Evolutionary conservation across 2,113 vertebrate genomes (phyloP), one percentile per base, ranked within the genome.

Genomic region (Festucalex cinctus): DNA sequence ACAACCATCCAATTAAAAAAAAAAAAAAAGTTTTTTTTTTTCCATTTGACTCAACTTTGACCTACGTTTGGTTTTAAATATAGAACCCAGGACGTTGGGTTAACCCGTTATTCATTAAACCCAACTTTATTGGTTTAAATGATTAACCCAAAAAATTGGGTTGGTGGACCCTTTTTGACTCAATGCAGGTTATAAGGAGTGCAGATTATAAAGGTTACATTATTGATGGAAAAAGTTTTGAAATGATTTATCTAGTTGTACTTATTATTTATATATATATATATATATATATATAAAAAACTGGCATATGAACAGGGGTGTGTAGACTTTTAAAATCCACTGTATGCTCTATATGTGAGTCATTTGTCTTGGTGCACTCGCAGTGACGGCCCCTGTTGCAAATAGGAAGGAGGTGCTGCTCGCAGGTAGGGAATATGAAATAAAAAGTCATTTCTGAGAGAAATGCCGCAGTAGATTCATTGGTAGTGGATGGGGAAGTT

Each of bases 391-490:
- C 79, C 74, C 74, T 49, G 70, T 37, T 69, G 66, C 71, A 71
- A 81, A 78, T 60, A 74, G 69, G 68, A 57, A 59, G 75, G 75
- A 79, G 63, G 76, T 71, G 77, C 75, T 66, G 69, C 76, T 81
- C 71, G 75, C 71, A 77, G 65, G 75, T 70, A 71, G 75, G 80
- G 80, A 78, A 79, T 80, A 78, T 76, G 86, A 77, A 85, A 88
- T 80, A 73, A 78, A 85, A 86, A 79, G 82, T 83, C 83, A 84
- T 78, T 74, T 84, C 79, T 89, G 85, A 73, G 83, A 80, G 72
- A 78, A 73, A 78, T 80, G 80, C 82, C 86, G 81, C 82, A 83
- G 79, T 49, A 62, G 68, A 76, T 74, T 80, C 69, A 68, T 75
- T 41, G 60, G 37, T 13, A 37, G 57, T n/a, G 59, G 36, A 5